Evolutionary conservation across 1,140 invertebrate genomes (phyloP).

Genomic region (Caenorhabditis briggsae): DNA sequence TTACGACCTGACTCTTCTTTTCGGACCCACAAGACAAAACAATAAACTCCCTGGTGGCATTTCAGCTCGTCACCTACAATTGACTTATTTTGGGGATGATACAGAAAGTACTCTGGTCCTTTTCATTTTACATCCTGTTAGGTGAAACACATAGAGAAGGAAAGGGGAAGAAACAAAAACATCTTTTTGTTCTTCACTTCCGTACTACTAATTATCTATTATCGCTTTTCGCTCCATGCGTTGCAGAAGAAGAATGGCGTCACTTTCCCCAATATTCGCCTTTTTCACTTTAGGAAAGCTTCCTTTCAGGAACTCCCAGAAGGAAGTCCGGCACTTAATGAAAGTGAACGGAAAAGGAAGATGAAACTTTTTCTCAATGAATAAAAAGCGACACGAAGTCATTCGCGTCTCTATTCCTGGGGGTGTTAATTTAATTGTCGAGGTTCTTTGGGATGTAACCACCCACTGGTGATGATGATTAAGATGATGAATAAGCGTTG

Average conservation of each 20-base stretch:
- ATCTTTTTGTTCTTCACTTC: neutral
- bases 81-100: too few species aligned
- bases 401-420: neutral
- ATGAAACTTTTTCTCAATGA: neutral
- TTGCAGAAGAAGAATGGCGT: constrained; percentile 10
- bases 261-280: constrained; percentile 40
- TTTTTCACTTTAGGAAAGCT: neutral
- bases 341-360: constrained; percentile 8
- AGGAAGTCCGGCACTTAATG: neutral
- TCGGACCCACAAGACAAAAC: neutral
- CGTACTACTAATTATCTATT: constrained; percentile 46
- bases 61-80: too few species aligned
- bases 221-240: neutral
- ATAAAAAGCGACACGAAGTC: neutral
- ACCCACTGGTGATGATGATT: constrained; percentile 46
- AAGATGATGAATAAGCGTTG: constrained; percentile 4
- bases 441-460: constrained; percentile 50
- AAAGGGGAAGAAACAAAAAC: constrained; percentile 36
- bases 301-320: neutral
- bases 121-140: neutral
- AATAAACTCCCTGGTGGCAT: too few species aligned
- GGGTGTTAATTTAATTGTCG: constrained; percentile 31
- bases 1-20: neutral
- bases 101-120: neutral
- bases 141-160: neutral